Evolutionary conservation across 2,797 vertebrate genomes (phyloP).

Genomic region (Petrocephalus schoutedeni): DNA sequence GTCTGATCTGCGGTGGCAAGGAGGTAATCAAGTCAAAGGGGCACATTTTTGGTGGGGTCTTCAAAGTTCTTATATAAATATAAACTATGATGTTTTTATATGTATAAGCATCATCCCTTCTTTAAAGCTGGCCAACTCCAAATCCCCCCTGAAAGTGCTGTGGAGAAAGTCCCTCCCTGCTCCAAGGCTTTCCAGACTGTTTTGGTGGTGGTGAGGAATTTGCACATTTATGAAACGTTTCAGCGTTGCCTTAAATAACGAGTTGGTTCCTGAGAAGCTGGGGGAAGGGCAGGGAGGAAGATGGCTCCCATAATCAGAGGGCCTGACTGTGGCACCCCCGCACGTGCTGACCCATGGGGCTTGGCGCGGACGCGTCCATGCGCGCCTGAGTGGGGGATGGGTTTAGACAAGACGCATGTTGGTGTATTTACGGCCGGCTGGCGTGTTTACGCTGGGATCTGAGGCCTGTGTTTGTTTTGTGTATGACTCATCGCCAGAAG

Average conservation of each 20-base stretch:
- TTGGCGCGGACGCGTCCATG: not conserved
- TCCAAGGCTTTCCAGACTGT: not conserved
- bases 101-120: not conserved
- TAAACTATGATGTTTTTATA: not conserved
- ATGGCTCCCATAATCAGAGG: not conserved
- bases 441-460: conserved; percentile 50
- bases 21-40: not conserved
- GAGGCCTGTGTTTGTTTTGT: conserved; percentile 59
- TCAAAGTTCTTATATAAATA: not conserved
- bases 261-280: conserved; percentile 25
- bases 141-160: not conserved
- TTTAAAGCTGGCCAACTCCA: not conserved
- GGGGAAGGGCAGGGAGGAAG: not conserved
- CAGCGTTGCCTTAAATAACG: conserved; percentile 43
- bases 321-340: not conserved
- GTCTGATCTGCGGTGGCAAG: not conserved
- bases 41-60: not conserved
- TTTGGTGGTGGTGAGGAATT: conserved; percentile 31
- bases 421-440: conserved; percentile 34
- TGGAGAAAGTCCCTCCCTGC: not conserved
- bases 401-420: conserved; percentile 40
- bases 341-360: not conserved
- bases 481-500: conserved; percentile 49
- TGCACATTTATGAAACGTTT: conserved; percentile 49
- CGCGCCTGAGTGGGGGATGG: conserved; percentile 28